Percentiles rank a stretch among this genome's conserved stretches.
Conservation (phyloP, 2,113 vertebrate species). For the Telmatochromis brachygnathus region DNA sequence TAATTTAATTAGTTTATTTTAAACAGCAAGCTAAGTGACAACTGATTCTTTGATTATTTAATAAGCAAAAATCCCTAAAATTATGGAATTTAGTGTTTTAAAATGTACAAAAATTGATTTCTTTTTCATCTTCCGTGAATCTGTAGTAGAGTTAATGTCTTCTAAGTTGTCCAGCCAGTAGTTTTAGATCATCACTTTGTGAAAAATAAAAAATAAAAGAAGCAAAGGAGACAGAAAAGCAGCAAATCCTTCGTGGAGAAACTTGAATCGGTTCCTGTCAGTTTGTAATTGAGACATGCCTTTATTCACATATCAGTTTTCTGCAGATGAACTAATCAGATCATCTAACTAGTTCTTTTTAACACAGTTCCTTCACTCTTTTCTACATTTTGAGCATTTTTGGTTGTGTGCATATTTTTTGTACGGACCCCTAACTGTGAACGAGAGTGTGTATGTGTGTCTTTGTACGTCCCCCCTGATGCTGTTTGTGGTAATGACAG, state of each 20-base stretch:
- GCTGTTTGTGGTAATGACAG: conserved; percentile 49
- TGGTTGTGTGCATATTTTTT: not conserved
- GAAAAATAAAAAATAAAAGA: not conserved
- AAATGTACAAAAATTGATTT: not conserved
- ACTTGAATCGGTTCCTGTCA: not conserved
- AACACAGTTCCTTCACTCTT: not conserved
- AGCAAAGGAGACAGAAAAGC: not conserved
- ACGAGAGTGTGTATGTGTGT: not conserved
- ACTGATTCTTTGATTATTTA: not conserved
- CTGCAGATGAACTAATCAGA: not conserved
- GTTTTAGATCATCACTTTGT: not conserved
- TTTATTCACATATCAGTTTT: not conserved
- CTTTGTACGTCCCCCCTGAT: not conserved
- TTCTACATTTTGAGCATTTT: not conserved
- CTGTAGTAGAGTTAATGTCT: not conserved
- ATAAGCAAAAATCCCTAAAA: not conserved
- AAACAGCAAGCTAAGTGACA: not conserved
- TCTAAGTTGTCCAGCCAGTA: not conserved
- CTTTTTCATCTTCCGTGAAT: not conserved
- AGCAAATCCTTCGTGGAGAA: not conserved
- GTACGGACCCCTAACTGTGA: not conserved
- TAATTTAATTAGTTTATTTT: not conserved
- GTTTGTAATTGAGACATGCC: not conserved
- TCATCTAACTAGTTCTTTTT: not conserved
- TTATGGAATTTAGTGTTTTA: not conserved